Evolutionary conservation across 2,888 invertebrate species (phyloP), one percentile per base, ranked within the genome.

Genomic region (Zygogramma bicolorata): DNA sequence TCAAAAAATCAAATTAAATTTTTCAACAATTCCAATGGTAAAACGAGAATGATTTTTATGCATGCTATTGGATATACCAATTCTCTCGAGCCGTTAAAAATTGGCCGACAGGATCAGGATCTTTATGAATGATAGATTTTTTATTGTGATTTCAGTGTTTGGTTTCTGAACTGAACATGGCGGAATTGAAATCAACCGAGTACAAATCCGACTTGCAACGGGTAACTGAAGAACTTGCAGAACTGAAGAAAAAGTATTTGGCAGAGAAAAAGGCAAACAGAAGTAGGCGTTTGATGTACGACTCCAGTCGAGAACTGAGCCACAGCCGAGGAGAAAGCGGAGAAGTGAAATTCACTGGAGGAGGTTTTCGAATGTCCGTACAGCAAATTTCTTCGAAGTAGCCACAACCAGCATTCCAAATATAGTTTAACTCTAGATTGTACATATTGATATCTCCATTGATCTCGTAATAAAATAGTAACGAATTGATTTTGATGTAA

Each of bases 131-230:
- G n/a, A n/a, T n/a, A n/a, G 8, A n/a, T n/a, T 22, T n/a, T 49
- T 38, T 22, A 38, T 53, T 53, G 53, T 38, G 10, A 25, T 85
- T 85, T 58, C 81, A 91, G 91, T 88, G 90, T 72, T 85, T 92
- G 81, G 87, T 90, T n/a, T 88, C 91, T 77, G 94, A 95, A 84
- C 84, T 94, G 73, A 93, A 91, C 82, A 93, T 94, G 93, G 90
- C 92, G 60, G 93, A 94, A 85, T 88, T 90, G 3, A 93, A 93
- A 86, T 89, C 92, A 31, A 87, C 88, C 18, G 94, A 94, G 80
- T 90, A 92, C 73, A 92, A 93, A 78, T 86, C 91, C 63, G 92
- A 94, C 79, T 85, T 94, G 70, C 92, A 93, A 61, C 88, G 90
- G 69, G 88, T 92, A 22, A 91, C 88, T 65, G 87, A 87, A 40